Evolutionary conservation across 2,888 invertebrate genomes (phyloP).

Genomic region (Seira musarum): DNA sequence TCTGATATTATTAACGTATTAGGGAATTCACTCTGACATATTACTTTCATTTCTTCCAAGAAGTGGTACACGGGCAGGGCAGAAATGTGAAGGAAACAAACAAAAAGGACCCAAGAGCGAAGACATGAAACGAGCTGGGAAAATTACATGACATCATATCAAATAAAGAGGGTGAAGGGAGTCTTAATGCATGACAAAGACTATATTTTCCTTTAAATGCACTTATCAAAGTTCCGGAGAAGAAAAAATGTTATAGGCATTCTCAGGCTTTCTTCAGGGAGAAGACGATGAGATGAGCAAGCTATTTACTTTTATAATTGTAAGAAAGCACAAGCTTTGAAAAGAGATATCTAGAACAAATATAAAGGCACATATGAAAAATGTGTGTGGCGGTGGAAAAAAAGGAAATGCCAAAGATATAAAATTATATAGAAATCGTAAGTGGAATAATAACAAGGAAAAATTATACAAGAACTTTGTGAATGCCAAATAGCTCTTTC

Average conservation of each 20-base stretch:
- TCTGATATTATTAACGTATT: constrained; percentile 11
- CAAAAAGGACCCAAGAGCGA: background rate
- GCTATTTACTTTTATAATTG: background rate
- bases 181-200: background rate
- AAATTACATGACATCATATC: constrained; percentile 1
- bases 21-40: constrained; percentile 1
- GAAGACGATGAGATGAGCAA: background rate
- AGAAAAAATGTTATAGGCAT: background rate
- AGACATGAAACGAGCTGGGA: background rate
- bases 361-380: background rate
- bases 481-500: constrained; percentile 13
- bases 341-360: too few relatives aligned
- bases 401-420: constrained; percentile 36
- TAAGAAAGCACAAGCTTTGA: too few relatives aligned
- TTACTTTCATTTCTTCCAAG: constrained; percentile 4
- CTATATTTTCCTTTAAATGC: background rate
- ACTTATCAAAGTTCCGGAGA: constrained; percentile 3
- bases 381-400: background rate
- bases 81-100: constrained; percentile 12
- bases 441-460: background rate
- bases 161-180: background rate
- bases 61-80: background rate
- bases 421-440: constrained; percentile 15
- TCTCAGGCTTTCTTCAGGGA: too few relatives aligned
- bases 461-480: background rate